Evolutionary conservation across 2,888 invertebrate species (phyloP), one percentile per base, ranked within the genome.

Genomic region (Torymus texanus): DNA sequence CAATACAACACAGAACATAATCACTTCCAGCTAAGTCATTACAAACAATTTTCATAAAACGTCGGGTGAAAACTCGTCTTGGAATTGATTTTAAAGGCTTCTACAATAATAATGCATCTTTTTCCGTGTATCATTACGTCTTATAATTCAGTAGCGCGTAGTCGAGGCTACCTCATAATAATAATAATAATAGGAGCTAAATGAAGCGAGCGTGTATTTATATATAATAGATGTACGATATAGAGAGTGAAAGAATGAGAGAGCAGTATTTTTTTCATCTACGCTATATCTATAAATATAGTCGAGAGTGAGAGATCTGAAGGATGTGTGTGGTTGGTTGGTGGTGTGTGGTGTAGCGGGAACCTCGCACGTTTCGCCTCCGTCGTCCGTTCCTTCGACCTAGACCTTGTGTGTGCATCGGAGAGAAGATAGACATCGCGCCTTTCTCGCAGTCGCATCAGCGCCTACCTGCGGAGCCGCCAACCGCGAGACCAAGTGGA

Each of bases 401-500:
- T 51, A 65, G 63, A 51, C 51, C 68, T 41, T 41, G 41, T 41
- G 41, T 41, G 41, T 41, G 8, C 41, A 41, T 41, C 41, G 41
- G 41, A 58, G 56, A 63, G 63, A 41, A 66, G 74, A 76, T 56
- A 70, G 77, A 59, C 71, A 71, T 59, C 56, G 59, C 61, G 41
- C 14, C 13, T 21, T 56, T 50, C n/a, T 67, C 53, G 16, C 61
- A 13, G 16, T 18, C 24, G 24, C 24, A 8, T 79, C 77, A 79
- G 74, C 81, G 93, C 93, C 93, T 94, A 94, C 94, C 94, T 94
- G 94, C 94, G 92, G 95, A 94, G 86, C 90, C 90, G 91, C 95
- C 95, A 86, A 95, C 94, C 89, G 96, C 95, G 88, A 97, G 93
- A 91, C 96, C 95, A 90, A 97, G 93, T 86, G 96, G 96, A 93